Evolutionary conservation across 2,113 vertebrate genomes (phyloP).

Genomic region (Rhineura floridana): DNA sequence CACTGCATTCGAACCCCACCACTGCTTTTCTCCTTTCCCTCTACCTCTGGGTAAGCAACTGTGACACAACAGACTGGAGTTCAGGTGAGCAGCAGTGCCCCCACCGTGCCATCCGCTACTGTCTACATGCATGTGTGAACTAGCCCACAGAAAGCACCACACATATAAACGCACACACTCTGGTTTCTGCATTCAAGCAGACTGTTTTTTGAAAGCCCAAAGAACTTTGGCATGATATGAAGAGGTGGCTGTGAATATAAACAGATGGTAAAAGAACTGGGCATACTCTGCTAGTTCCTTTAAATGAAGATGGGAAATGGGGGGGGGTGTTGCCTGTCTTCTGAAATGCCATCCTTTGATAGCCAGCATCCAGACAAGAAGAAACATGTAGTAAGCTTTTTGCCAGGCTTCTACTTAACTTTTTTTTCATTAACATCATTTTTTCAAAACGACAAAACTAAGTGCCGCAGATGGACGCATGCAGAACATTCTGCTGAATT

Average conservation of each 20-base stretch:
- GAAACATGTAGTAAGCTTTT: constrained; percentile 79
- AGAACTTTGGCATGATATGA: constrained; percentile 81
- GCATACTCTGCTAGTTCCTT: constrained; percentile 81
- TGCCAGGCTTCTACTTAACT: constrained; percentile 80
- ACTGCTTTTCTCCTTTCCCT: too few species aligned
- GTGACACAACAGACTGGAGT: too few species aligned
- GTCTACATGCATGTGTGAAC: background rate
- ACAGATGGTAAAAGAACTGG: constrained; percentile 87
- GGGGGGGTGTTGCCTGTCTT: constrained; percentile 71
- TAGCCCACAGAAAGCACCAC: background rate
- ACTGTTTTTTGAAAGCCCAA: constrained; percentile 80
- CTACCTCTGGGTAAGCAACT: too few species aligned
- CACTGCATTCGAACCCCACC: too few species aligned
- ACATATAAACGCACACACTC: constrained; percentile 26
- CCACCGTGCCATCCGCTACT: background rate
- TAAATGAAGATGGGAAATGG: constrained; percentile 69
- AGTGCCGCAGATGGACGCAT: constrained; percentile 85
- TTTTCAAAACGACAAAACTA: constrained; percentile 82
- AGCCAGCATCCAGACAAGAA: constrained; percentile 82
- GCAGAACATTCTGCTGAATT: constrained; percentile 78
- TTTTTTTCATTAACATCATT: too few species aligned
- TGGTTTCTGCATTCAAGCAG: constrained; percentile 63
- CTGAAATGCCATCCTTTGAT: constrained; percentile 81
- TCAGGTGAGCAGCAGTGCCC: too few species aligned
- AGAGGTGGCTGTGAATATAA: constrained; percentile 83